These are phyloP conservation scores for Bugulina stolonifera DNA, from an alignment of 2,888 invertebrate genomes.

Conservation along the genomic window DNA sequence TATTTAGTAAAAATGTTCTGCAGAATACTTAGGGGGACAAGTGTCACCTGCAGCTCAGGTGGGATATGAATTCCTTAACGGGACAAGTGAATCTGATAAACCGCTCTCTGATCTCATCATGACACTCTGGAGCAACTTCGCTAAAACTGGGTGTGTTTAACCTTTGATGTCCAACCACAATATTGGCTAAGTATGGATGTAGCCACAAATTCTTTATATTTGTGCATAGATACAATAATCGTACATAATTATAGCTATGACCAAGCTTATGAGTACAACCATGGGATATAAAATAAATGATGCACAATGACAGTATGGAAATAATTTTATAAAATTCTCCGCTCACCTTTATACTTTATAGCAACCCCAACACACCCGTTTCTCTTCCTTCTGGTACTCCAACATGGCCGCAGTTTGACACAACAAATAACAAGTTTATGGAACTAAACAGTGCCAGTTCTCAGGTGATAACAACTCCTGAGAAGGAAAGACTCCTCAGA, in stretches of 20 bases:
- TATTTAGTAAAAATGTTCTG: too few relatives aligned
- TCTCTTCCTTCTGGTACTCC: neutral
- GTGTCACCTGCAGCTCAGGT: neutral
- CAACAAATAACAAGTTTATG: neutral
- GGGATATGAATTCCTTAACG: neutral
- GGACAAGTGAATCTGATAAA: neutral
- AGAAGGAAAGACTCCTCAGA: constrained; percentile 2
- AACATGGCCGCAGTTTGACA: constrained; percentile 11
- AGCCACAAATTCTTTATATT: too few relatives aligned
- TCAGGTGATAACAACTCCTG: constrained; percentile 1
- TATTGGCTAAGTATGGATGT: too few relatives aligned
- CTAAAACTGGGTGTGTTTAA: constrained; percentile 21
- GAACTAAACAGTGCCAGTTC: neutral
- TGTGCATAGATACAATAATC: too few relatives aligned
- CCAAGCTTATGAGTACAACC: too few relatives aligned
- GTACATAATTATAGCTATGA: too few relatives aligned
- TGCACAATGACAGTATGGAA: too few relatives aligned
- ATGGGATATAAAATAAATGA: too few relatives aligned
- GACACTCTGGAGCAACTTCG: constrained; percentile 22
- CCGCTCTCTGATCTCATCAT: neutral
- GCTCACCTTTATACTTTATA: neutral
- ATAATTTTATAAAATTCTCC: too few relatives aligned
- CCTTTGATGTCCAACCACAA: too few relatives aligned
- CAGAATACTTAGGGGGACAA: neutral
- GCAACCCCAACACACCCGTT: constrained; percentile 8